Percentiles rank a stretch among this genome's conserved stretches.
Evolutionary conservation across 92 coral and sea anemone species (phyloP).

Genomic region (Blastomussa wellsi): DNA sequence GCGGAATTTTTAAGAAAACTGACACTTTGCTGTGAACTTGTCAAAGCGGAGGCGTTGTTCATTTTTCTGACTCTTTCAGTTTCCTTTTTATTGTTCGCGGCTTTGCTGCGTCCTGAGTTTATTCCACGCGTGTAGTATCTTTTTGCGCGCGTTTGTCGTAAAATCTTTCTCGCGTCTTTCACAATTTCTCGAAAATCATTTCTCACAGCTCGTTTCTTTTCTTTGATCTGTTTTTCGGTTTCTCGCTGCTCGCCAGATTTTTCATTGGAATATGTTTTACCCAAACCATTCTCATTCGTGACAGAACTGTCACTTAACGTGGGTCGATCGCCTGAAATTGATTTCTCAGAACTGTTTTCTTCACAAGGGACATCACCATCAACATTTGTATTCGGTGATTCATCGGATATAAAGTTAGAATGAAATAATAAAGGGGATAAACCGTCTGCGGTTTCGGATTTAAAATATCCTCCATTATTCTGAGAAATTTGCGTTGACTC

Average conservation of each 20-base stretch:
- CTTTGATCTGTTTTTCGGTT: conserved; percentile 48
- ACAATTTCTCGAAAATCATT: conserved; percentile 47
- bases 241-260: not conserved
- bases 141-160: conserved; percentile 45
- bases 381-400: not conserved
- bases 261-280: not conserved
- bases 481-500: not conserved
- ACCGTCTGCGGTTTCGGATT: not conserved
- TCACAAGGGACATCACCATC: not conserved
- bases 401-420: not conserved
- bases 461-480: not conserved
- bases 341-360: not conserved
- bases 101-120: conserved; percentile 3
- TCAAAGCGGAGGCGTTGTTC: not conserved
- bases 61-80: not conserved
- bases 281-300: not conserved
- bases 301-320: not conserved
- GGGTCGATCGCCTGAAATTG: not conserved
- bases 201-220: conserved; percentile 49
- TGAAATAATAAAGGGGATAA: not conserved
- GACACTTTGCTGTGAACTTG: conserved; percentile 3
- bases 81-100: conserved; percentile 2
- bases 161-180: conserved; percentile 54
- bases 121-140: conserved; percentile 21
- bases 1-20: conserved; percentile 20